Base-by-base conservation (phyloP, 1,140 invertebrate species). In the Aphis craccivora region DNA sequence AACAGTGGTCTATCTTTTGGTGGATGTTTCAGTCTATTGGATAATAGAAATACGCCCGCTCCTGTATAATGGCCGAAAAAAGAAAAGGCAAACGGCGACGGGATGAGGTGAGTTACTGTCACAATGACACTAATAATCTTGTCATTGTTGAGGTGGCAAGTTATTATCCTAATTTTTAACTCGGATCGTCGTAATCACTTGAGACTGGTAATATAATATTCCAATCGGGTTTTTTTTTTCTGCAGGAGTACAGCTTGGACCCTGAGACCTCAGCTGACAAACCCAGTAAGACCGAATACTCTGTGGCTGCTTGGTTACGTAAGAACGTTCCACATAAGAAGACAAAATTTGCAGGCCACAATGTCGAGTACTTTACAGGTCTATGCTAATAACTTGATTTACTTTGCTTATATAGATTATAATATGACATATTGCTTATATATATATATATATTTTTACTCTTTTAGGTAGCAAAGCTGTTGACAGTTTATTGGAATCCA, bases 321-420 rank as follows among this genome's bases (percentile, higher is more conserved):
- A 97, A 98, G 94, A 99, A 99, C 96, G 97, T 99, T 30, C 98
- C 98, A 30, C 97, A 97, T 18, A 99, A 99, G 95, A 98, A 98
- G 95, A 99, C 98, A 0, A 99, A 98, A 95, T 99, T 99, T 95
- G 96, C 98, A 86, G 98, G 98, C 94, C 99, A 99, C 95, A 98
- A 98, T 96, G 99, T 99, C 0, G 98, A 99, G 95, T 99, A 99
- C 96, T 99, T 99, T 94, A 98, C 98, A 94, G 98, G 98, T 97
- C 96, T 95, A 94, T 94, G 18, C 5, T 67, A 14, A 18, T n/a
- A 1, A 6, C 0, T 5, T 18, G 14, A 18, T 7, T n/a, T 67
- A 4, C 4, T 18, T 30, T n/a, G 30, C 3, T 0, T n/a, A 4
- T n/a, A 14, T n/a, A 5, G 14, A n/a, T n/a, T n/a, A n/a, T 67